Evolutionary conservation across 1,140 invertebrate species (phyloP).

Genomic region (Aethina tumida): DNA sequence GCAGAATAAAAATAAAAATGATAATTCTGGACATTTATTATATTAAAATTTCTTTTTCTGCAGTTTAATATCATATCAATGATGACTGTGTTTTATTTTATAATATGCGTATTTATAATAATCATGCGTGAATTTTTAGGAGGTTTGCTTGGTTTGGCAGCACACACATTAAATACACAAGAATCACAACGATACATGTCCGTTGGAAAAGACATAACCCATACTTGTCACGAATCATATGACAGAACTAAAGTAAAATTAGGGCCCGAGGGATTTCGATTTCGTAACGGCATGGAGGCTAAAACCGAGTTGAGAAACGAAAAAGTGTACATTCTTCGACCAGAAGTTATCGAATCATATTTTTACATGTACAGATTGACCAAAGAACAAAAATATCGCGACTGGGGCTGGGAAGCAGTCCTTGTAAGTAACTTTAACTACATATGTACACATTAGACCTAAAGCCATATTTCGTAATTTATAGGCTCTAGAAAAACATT

Average conservation of each 20-base stretch:
- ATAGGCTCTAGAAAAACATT: constrained; percentile 92
- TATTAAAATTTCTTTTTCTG: too few relatives aligned
- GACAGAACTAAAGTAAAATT: constrained; percentile 76
- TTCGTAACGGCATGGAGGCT: constrained; percentile 80
- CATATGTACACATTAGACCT: too few relatives aligned
- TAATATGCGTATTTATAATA: constrained; percentile 1
- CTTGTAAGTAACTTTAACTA: too few relatives aligned
- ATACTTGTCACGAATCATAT: constrained; percentile 98
- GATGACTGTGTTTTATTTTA: constrained; percentile 32
- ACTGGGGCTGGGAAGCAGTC: constrained; percentile 97
- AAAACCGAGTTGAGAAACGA: constrained; percentile 81
- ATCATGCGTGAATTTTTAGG: constrained; percentile 49
- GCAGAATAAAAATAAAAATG: too few relatives aligned
- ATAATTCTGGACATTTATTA: too few relatives aligned
- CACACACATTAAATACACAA: constrained; percentile 61
- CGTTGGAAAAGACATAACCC: constrained; percentile 82
- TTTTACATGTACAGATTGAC: constrained; percentile 95
- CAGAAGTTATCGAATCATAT: constrained; percentile 96
- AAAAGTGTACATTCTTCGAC: constrained; percentile 93
- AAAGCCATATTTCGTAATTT: too few relatives aligned
- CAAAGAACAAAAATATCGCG: constrained; percentile 90
- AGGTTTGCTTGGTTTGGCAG: constrained; percentile 88
- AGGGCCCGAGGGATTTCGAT: constrained; percentile 87
- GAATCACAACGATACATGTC: constrained; percentile 75
- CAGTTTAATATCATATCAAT: too few relatives aligned